These are phyloP conservation scores for Lacanobia wlatinum DNA, from an alignment of 2,888 invertebrate genomes.

Conservation along the genomic window DNA sequence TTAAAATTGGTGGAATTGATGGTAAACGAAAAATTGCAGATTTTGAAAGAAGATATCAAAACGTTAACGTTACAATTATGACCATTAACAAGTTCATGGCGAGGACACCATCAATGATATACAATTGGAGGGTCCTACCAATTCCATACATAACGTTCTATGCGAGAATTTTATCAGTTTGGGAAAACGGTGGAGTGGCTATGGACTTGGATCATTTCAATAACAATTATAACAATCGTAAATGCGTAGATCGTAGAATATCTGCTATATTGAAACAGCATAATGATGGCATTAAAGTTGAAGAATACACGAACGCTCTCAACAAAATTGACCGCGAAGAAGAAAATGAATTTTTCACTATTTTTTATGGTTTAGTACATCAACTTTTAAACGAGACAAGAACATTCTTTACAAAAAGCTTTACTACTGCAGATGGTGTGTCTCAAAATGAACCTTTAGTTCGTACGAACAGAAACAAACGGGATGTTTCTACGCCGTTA, in stretches of 20 bases:
- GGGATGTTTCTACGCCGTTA: slow-evolving; percentile 60
- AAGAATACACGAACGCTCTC: slow-evolving; percentile 76
- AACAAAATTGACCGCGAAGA: slow-evolving; percentile 77
- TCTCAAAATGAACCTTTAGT: slow-evolving; percentile 59
- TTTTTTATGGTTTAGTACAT: slow-evolving; percentile 73
- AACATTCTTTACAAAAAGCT: slow-evolving; percentile 73
- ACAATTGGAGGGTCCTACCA: slow-evolving; percentile 87
- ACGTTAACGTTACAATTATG: slow-evolving; percentile 84
- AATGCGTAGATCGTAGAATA: slow-evolving; percentile 71
- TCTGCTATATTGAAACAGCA: slow-evolving; percentile 80
- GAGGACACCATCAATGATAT: slow-evolving; percentile 83
- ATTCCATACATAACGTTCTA: slow-evolving; percentile 86
- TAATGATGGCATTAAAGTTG: slow-evolving; percentile 79
- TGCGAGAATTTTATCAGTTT: slow-evolving; percentile 87
- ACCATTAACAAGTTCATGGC: slow-evolving; percentile 85
- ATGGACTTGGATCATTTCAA: slow-evolving; percentile 79
- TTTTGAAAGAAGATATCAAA: slow-evolving; percentile 79
- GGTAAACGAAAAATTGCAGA: slow-evolving; percentile 73
- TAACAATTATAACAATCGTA: slow-evolving; percentile 69
- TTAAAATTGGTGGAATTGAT: slow-evolving; percentile 67
- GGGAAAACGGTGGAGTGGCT: slow-evolving; percentile 90
- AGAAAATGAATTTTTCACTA: slow-evolving; percentile 74
- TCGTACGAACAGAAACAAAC: slow-evolving; percentile 76
- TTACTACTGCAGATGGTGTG: slow-evolving; percentile 56
- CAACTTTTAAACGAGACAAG: slow-evolving; percentile 77